Evolutionary conservation across 2,113 vertebrate species (phyloP).

Genomic region (Protobothrops flavoviridis): DNA sequence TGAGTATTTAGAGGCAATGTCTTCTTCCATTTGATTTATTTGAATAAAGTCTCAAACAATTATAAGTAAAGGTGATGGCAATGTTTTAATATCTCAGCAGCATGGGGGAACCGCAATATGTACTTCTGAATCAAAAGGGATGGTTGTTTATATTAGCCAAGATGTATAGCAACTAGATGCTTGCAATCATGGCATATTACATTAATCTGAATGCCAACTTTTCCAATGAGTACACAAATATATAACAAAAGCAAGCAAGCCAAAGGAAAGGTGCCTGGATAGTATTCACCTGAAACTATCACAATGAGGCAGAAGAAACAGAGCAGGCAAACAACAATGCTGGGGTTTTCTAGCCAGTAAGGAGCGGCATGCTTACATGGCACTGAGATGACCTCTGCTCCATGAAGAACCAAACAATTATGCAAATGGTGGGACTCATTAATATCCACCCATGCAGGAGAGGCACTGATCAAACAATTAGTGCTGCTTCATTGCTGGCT

Average conservation of each 20-base stretch:
- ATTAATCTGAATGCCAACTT: constrained; percentile 57
- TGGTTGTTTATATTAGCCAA: constrained; percentile 52
- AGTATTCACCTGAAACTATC: neutral
- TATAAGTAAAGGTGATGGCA: constrained; percentile 25
- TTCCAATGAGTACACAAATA: constrained; percentile 50
- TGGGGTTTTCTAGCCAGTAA: neutral
- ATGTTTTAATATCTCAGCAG: neutral
- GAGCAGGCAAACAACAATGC: too few relatives aligned
- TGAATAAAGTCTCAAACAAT: constrained; percentile 53
- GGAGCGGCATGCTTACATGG: neutral
- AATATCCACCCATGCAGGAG: neutral
- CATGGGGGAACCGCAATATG: constrained; percentile 19
- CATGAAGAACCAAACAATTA: neutral
- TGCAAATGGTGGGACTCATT: neutral
- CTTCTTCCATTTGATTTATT: constrained; percentile 41
- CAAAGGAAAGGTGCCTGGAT: neutral
- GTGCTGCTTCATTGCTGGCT: neutral
- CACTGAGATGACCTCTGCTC: neutral
- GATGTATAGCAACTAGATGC: constrained; percentile 44
- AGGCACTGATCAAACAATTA: neutral
- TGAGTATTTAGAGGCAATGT: constrained; percentile 29
- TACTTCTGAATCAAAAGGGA: constrained; percentile 41
- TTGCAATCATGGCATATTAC: constrained; percentile 64
- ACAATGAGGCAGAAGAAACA: neutral
- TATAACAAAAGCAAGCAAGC: neutral